Conservation (phyloP, 1,140 invertebrate genomes). For the Pogonomyrmex californicus region DNA sequence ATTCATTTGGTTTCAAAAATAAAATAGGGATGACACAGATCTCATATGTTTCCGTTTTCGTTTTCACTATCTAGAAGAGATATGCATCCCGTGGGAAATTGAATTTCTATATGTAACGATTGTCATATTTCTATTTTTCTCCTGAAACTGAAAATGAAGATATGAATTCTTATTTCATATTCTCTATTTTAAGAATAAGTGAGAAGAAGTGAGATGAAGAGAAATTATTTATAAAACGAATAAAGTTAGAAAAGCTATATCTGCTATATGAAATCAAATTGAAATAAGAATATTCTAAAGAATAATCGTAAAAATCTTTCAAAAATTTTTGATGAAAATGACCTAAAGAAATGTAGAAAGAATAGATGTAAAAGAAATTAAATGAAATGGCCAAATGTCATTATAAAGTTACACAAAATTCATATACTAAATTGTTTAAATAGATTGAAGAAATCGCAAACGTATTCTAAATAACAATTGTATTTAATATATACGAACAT, state of each 20-base stretch:
- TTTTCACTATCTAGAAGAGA: conserved; percentile 32
- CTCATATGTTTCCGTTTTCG: not conserved
- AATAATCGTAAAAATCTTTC: not conserved
- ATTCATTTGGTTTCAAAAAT: conserved; percentile 27
- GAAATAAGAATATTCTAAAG: not conserved
- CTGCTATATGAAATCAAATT: not conserved
- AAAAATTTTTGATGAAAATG: not conserved
- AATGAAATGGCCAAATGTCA: not conserved
- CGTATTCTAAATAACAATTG: not conserved
- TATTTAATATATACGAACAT: not conserved
- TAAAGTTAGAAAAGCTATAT: not conserved
- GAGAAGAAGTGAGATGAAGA: not conserved
- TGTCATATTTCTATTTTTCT: conserved; percentile 24
- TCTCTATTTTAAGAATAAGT: not conserved
- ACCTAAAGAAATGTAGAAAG: not conserved
- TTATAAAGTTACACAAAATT: not conserved
- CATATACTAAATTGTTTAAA: not conserved
- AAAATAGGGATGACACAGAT: conserved; percentile 33
- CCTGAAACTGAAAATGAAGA: not conserved
- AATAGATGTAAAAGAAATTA: not conserved
- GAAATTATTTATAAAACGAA: not conserved
- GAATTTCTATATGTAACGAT: conserved; percentile 30
- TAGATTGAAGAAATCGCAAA: not conserved
- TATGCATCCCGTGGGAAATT: conserved; percentile 51
- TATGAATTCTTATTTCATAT: conserved; percentile 14